phyloP scores from a whole-genome alignment of 2,113 vertebrate species.

The Hemichromis elongatus region DNA sequence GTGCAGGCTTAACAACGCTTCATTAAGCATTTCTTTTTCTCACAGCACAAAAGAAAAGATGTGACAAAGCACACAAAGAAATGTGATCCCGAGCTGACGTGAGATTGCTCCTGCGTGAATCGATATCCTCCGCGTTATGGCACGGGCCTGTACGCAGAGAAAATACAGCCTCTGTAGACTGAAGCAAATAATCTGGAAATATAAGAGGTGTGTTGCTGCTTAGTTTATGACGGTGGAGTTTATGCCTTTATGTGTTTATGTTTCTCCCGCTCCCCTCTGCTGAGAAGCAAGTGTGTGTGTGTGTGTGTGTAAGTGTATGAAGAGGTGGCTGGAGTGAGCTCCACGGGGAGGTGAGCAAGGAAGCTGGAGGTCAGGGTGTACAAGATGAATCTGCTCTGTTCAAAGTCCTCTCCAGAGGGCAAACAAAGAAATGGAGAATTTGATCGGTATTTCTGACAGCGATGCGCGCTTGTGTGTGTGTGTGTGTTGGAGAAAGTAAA shows the following conservation, averaged over 20 bases:
- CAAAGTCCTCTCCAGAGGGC: constrained; percentile 53
- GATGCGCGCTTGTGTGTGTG: neutral
- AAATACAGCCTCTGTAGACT: neutral
- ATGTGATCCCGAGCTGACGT: neutral
- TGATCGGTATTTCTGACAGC: constrained; percentile 39
- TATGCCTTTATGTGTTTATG: constrained; percentile 13
- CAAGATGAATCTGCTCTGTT: constrained; percentile 57
- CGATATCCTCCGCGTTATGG: constrained; percentile 15
- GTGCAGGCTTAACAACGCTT: neutral
- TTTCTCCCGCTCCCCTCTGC: neutral
- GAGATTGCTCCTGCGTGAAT: neutral
- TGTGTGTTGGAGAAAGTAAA: neutral
- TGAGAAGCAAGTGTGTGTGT: neutral
- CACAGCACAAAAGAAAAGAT: neutral
- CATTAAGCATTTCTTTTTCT: neutral
- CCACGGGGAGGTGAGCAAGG: constrained; percentile 37
- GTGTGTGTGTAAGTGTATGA: neutral
- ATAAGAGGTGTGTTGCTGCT: neutral
- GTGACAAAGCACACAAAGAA: neutral
- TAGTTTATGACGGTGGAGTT: neutral
- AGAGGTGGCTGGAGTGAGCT: constrained; percentile 17
- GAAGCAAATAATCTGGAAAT: neutral
- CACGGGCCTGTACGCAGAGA: neutral
- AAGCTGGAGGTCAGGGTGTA: constrained; percentile 50
- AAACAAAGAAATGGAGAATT: constrained; percentile 53